These are phyloP conservation scores for Brachyhypopomus gauderio DNA, from an alignment of 2,113 vertebrate genomes.

Conservation along the genomic window DNA sequence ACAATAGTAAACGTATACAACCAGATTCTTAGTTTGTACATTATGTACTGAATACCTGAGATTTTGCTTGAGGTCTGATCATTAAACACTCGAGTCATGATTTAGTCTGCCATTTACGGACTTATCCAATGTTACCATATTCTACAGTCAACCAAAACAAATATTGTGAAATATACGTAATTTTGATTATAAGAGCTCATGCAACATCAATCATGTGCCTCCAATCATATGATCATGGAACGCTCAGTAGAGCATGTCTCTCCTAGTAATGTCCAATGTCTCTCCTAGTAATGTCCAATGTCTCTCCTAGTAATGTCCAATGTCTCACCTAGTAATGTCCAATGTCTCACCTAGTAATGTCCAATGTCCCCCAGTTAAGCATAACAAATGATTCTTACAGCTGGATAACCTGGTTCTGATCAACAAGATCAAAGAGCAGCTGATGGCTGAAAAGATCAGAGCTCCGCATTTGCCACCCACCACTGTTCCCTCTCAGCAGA, in stretches of 20 bases:
- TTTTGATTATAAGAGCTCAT: not conserved
- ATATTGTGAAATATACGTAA: not conserved
- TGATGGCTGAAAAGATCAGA: constrained; percentile 99
- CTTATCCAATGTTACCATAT: not conserved
- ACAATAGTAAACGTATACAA: not conserved
- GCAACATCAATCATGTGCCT: not conserved
- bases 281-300: constrained; percentile 22
- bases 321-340: constrained; percentile 36
- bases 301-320: constrained; percentile 17
- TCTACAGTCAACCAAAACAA: not conserved
- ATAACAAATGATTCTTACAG: constrained; percentile 76
- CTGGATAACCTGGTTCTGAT: constrained; percentile 99
- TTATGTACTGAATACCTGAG: not conserved
- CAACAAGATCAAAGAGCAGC: constrained; percentile 99
- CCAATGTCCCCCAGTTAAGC: constrained; percentile 73
- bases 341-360: too few relatives aligned
- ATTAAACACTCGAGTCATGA: not conserved
- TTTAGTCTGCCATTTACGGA: not conserved
- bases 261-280: constrained; percentile 36
- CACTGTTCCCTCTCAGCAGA: constrained; percentile 89
- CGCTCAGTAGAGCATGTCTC: not conserved
- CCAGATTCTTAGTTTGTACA: not conserved
- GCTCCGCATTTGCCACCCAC: constrained; percentile 91
- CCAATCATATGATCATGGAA: not conserved
- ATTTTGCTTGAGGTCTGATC: not conserved